phyloP scores from a whole-genome alignment of 2,113 vertebrate species.

The Puma concolor region DNA sequence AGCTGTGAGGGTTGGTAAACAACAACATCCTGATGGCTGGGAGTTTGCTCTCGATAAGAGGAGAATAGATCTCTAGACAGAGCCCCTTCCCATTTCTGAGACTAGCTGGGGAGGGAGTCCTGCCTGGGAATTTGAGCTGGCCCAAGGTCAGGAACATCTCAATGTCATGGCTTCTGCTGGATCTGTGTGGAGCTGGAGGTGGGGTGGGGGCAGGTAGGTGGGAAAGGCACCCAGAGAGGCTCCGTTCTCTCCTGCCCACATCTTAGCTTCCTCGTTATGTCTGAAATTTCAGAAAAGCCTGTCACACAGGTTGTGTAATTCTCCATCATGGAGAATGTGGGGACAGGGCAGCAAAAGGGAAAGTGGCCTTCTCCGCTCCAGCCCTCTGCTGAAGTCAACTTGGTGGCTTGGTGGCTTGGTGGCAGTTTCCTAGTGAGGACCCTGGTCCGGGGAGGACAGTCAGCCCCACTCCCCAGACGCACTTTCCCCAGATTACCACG shows the following conservation, averaged over 20 bases:
- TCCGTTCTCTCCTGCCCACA: neutral
- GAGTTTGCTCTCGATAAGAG: neutral
- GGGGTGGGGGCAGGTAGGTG: neutral
- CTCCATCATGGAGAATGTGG: neutral
- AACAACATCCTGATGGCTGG: neutral
- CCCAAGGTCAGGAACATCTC: neutral
- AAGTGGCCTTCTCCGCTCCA: neutral
- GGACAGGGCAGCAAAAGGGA: neutral
- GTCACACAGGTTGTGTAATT: too few species aligned
- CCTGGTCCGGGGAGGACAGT: neutral
- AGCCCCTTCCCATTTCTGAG: neutral
- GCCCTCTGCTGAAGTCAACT: neutral
- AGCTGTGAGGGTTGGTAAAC: neutral
- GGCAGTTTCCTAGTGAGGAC: neutral
- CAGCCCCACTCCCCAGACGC: neutral
- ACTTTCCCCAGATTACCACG: neutral
- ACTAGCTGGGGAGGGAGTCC: neutral
- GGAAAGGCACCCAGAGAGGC: neutral
- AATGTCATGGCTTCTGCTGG: neutral
- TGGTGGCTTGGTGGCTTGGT: neutral
- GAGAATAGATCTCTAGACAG: neutral
- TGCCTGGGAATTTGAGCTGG: neutral
- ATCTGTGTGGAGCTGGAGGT: neutral
- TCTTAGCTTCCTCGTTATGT: neutral
- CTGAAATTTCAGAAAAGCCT: neutral